These are phyloP conservation scores for Caranx melampygus DNA, from an alignment of 2,113 vertebrate species.

Conservation along the genomic window DNA sequence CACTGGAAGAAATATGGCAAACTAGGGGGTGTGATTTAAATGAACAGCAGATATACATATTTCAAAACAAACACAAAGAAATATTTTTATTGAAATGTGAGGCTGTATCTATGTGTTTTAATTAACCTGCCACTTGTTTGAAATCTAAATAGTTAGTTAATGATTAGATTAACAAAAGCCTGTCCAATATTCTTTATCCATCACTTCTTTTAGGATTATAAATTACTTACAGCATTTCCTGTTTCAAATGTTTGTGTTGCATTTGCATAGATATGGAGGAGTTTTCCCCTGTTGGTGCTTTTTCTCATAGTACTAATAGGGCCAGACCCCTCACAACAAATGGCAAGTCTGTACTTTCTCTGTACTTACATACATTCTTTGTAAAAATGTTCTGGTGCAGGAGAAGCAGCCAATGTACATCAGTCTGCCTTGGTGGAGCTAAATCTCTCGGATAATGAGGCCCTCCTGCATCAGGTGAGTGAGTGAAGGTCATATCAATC, in stretches of 20 bases:
- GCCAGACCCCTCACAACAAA: constrained; percentile 22
- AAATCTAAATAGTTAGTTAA: too few relatives aligned
- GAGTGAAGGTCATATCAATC: constrained; percentile 52
- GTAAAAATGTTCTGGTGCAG: constrained; percentile 11
- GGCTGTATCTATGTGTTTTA: too few relatives aligned
- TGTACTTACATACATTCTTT: background rate
- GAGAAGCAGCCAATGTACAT: constrained; percentile 40
- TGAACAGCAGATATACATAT: too few relatives aligned
- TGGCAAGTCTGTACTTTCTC: background rate
- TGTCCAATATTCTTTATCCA: too few relatives aligned
- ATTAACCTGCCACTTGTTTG: too few relatives aligned
- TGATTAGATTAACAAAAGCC: too few relatives aligned
- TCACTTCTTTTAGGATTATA: too few relatives aligned
- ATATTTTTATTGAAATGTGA: too few relatives aligned
- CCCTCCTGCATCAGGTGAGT: constrained; percentile 11
- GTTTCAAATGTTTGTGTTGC: background rate
- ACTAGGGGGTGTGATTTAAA: too few relatives aligned
- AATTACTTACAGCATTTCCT: too few relatives aligned
- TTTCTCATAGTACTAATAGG: background rate
- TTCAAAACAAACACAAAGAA: too few relatives aligned
- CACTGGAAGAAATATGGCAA: too few relatives aligned
- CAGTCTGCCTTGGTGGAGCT: constrained; percentile 40
- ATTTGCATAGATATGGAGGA: background rate
- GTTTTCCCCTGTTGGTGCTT: background rate
- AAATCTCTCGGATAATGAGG: constrained; percentile 54